Evolutionary conservation across 2,888 invertebrate genomes (phyloP).

Genomic region (Hyposoter dolosus): DNA sequence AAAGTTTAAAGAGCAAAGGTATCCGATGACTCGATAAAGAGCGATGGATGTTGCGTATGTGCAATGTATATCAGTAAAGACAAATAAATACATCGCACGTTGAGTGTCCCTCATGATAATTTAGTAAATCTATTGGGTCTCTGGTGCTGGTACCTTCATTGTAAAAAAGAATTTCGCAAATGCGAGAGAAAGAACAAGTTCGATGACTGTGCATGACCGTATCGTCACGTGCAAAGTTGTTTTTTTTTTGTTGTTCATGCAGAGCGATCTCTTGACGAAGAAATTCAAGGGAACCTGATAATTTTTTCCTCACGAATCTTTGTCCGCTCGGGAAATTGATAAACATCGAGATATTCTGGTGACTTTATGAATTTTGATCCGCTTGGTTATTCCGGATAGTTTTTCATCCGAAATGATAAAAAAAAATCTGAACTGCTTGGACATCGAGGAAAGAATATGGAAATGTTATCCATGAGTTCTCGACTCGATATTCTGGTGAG

Average conservation of each 20-base stretch:
- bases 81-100: constrained; percentile 8
- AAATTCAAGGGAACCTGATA: constrained; percentile 22
- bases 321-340: not conserved
- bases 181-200: not conserved
- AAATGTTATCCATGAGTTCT: not conserved
- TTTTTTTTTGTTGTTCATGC: not conserved
- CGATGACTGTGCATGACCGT: constrained; percentile 22
- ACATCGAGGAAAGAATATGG: not conserved
- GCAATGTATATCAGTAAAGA: constrained; percentile 18
- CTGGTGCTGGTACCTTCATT: not conserved
- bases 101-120: constrained; percentile 1
- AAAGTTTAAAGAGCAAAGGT: constrained; percentile 33
- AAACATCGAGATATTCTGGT: constrained; percentile 20
- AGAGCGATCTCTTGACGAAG: constrained; percentile 10
- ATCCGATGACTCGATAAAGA: constrained; percentile 31
- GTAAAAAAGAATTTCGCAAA: constrained; percentile 40
- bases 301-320: constrained; percentile 7
- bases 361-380: not conserved
- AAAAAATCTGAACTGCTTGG: not conserved
- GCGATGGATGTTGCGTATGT: not conserved
- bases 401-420: not conserved
- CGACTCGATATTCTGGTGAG: not conserved
- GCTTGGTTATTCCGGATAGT: not conserved
- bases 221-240: constrained; percentile 18
- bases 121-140: not conserved